Evolutionary conservation across 2,113 vertebrate genomes (phyloP).

Genomic region (Pterocles gutturalis): DNA sequence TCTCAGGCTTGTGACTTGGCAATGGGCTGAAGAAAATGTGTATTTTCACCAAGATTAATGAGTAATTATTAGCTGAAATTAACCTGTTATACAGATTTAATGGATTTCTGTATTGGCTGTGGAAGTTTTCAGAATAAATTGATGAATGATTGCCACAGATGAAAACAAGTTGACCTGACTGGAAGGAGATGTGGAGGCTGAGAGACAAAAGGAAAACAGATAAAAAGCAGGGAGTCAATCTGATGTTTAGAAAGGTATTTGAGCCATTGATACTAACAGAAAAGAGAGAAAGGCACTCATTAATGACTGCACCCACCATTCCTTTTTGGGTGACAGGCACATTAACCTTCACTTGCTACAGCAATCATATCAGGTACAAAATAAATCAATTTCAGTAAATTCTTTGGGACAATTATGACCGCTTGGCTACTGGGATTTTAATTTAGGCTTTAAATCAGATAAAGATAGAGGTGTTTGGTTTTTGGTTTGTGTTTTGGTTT

Average conservation of each 20-base stretch:
- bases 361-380: not conserved
- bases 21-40: constrained; percentile 12
- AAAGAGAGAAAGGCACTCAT: not conserved
- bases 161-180: not conserved
- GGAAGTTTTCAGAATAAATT: constrained; percentile 3
- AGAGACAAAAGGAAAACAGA: not conserved
- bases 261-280: not conserved
- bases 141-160: not conserved
- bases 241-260: not conserved
- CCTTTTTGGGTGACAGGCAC: not conserved
- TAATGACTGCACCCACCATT: not conserved
- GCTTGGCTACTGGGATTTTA: not conserved
- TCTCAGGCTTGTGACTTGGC: not conserved
- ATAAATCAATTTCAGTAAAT: not conserved
- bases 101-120: constrained; percentile 1
- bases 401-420: not conserved
- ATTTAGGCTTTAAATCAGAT: not conserved
- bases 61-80: constrained; percentile 42
- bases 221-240: not conserved
- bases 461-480: not conserved
- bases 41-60: constrained; percentile 40
- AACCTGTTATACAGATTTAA: constrained; percentile 12
- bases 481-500: no score
- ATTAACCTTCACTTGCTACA: not conserved
- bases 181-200: not conserved